Base-by-base conservation (phyloP, 2,113 vertebrate species). In the Festucalex cinctus region DNA sequence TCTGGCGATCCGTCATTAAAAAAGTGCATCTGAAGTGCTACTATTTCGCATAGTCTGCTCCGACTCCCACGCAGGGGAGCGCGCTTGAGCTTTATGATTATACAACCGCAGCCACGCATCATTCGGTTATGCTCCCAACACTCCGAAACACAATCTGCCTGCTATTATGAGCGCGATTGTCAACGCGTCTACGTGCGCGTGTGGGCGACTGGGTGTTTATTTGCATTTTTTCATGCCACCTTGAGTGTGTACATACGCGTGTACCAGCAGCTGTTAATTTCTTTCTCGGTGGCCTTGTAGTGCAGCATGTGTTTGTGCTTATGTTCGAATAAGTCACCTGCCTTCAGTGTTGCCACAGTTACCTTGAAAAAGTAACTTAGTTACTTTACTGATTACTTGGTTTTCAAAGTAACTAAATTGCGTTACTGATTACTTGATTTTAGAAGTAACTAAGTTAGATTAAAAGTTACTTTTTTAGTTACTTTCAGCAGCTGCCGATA, bases 41-140 rank as follows among this genome's bases (percentile, higher is more conserved):
- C 81, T 82, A 66, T 83, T 84, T 69, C 73, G 54, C 78, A 73
- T 68, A 43, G 71, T 79, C 68, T 64, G 64, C 80, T 73, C 68
- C 77, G 80, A 72, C 71, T 80, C 83, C 74, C 77, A 72, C 83
- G 81, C 73, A 10, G 63, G 83, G 80, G 81, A 84, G 60, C 53
- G 60, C 10, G 59, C 73, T 85, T 70, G 63, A 74, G 74, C 83
- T 88, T 78, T 77, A 80, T 85, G 85, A 87, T 84, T 78, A 86
- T 77, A 80, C 81, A 85, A 77, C 71, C 75, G 57, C 60, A 63
- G 71, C 66, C 74, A 76, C 71, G 85, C 77, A 78, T 81, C 81
- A 70, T 81, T 86, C 84, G 79, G 76, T 87, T 77, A 69, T 68
- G 46, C 72, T 85, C 75, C 76, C 69, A 67, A 53, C 71, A 71